Conservation (phyloP, 2,888 invertebrate species). For the Unio delphinus region DNA sequence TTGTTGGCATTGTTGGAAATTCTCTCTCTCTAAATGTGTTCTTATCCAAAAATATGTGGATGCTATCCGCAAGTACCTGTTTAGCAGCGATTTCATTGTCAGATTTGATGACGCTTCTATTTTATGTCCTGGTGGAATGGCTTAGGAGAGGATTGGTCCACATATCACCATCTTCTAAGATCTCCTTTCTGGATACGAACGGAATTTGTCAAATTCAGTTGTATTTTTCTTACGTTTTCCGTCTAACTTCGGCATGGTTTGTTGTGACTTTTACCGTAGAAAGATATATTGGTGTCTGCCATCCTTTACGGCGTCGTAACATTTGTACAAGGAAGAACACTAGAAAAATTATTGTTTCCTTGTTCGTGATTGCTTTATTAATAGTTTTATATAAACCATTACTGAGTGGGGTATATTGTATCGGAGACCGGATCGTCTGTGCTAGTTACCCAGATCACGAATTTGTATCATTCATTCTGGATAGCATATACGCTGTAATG, state of each 20-base stretch:
- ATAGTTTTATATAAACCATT: constrained; percentile 62
- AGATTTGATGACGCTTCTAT: constrained; percentile 79
- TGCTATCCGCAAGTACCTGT: constrained; percentile 82
- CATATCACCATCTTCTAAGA: constrained; percentile 20
- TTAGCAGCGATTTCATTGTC: constrained; percentile 85
- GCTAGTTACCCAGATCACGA: constrained; percentile 35
- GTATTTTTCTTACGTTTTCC: constrained; percentile 77
- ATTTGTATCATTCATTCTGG: constrained; percentile 52
- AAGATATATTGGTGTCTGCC: constrained; percentile 66
- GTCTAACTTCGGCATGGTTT: constrained; percentile 67
- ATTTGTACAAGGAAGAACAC: constrained; percentile 52
- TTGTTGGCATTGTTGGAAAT: constrained; percentile 85
- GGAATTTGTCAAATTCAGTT: constrained; percentile 77
- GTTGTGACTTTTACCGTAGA: constrained; percentile 66
- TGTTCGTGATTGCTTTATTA: constrained; percentile 45
- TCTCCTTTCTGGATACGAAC: constrained; percentile 40
- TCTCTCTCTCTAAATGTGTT: constrained; percentile 83
- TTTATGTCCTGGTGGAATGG: constrained; percentile 72
- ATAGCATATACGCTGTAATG: constrained; percentile 51
- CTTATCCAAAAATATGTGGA: constrained; percentile 80
- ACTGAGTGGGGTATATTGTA: constrained; percentile 46
- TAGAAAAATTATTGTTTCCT: constrained; percentile 38
- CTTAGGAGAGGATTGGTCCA: constrained; percentile 52
- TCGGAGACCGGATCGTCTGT: constrained; percentile 32
- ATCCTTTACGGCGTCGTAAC: constrained; percentile 58